phyloP scores from a whole-genome alignment of 2,888 invertebrate species.

The Limulus polyphemus region DNA sequence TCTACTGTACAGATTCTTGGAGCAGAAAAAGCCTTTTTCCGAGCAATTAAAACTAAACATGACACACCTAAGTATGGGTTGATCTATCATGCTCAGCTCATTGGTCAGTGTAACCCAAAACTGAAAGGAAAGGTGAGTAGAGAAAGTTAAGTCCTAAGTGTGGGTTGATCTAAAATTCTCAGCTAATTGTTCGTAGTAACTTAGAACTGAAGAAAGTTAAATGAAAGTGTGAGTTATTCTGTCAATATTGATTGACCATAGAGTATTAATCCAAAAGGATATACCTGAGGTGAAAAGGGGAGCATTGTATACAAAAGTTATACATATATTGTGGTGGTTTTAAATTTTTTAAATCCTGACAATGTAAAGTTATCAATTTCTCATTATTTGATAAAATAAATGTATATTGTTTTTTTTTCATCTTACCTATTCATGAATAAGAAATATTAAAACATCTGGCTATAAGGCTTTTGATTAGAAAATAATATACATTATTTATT shows the following conservation, averaged over 20 bases:
- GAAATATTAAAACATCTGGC: no score
- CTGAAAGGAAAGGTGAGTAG: slow-evolving; percentile 60
- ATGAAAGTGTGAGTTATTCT: no score
- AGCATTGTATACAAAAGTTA: no score
- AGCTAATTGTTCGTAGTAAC: no score
- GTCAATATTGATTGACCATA: no score
- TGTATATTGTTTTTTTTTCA: background rate
- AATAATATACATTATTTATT: background rate
- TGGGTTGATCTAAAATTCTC: no score
- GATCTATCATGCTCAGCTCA: slow-evolving; percentile 88
- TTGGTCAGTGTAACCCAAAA: slow-evolving; percentile 75
- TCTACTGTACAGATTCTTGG: slow-evolving; percentile 97
- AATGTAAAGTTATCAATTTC: background rate
- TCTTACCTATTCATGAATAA: background rate
- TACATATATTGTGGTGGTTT: background rate
- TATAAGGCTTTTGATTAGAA: no score
- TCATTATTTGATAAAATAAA: background rate
- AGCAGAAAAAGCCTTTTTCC: slow-evolving; percentile 93
- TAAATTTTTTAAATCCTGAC: background rate
- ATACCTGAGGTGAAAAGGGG: no score
- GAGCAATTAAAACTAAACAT: slow-evolving; percentile 91
- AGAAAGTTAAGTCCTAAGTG: no score
- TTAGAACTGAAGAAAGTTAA: no score
- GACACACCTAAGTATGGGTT: slow-evolving; percentile 98
- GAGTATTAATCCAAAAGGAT: no score